Evolutionary conservation across 2,888 invertebrate genomes (phyloP).

Genomic region (Myathropa florea): DNA sequence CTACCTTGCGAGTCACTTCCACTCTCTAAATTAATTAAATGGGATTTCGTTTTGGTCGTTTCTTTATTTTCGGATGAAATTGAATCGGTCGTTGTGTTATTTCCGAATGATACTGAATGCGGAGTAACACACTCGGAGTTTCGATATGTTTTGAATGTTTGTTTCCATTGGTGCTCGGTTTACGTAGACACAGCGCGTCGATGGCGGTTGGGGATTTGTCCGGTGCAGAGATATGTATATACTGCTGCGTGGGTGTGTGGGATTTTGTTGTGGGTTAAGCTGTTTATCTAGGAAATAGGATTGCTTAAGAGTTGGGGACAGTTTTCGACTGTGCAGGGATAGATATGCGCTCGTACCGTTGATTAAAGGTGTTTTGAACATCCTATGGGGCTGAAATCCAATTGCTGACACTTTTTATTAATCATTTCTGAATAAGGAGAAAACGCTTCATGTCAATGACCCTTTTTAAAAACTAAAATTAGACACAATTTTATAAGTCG

Average conservation of each 20-base stretch:
- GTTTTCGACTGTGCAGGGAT: too few relatives aligned
- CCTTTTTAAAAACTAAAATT: too few relatives aligned
- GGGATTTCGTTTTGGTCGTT: constrained; percentile 16
- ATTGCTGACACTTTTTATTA: too few relatives aligned
- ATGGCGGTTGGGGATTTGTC: background rate
- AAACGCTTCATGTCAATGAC: too few relatives aligned
- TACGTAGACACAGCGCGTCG: background rate
- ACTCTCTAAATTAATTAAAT: constrained; percentile 67
- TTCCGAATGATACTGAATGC: constrained; percentile 12
- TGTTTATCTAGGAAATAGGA: too few relatives aligned
- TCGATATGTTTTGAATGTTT: constrained; percentile 28
- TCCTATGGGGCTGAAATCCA: too few relatives aligned
- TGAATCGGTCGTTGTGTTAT: background rate
- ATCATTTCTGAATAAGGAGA: too few relatives aligned
- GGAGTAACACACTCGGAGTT: constrained; percentile 29
- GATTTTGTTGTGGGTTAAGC: background rate
- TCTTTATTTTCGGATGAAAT: background rate
- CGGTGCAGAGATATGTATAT: background rate
- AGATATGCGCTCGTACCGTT: too few relatives aligned
- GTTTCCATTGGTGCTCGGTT: background rate
- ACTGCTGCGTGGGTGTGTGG: background rate
- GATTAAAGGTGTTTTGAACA: too few relatives aligned
- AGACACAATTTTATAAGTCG: too few relatives aligned
- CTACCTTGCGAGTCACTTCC: constrained; percentile 48
- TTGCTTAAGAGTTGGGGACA: background rate